phyloP scores from a whole-genome alignment of 2,797 vertebrate species.

The Melanotaenia nigrans region DNA sequence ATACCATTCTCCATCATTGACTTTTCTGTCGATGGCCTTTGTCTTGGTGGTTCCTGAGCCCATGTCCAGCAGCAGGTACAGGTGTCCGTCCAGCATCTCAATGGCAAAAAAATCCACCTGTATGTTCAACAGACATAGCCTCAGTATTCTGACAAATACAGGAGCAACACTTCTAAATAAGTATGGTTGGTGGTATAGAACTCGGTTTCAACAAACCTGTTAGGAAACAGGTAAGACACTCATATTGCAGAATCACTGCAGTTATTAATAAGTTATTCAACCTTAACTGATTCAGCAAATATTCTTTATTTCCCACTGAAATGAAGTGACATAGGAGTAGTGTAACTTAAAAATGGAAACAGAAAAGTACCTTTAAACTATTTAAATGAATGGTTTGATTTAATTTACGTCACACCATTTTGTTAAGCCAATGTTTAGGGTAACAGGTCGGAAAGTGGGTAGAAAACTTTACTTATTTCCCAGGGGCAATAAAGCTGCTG shows the following conservation, averaged over 20 bases:
- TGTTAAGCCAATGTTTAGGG: too few species aligned
- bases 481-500: too few species aligned
- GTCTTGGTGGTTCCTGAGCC: constrained; percentile 98
- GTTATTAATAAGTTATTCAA: not conserved
- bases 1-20: constrained; percentile 99
- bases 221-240: not conserved
- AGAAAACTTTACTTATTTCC: too few species aligned
- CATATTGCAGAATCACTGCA: not conserved
- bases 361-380: too few species aligned
- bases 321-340: too few species aligned
- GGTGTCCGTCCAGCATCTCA: constrained; percentile 97
- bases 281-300: not conserved
- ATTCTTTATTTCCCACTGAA: too few species aligned
- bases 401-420: too few species aligned
- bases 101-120: constrained; percentile 98
- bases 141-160: constrained; percentile 35
- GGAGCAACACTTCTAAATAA: not conserved
- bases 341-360: too few species aligned
- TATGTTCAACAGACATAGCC: constrained; percentile 2
- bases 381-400: too few species aligned
- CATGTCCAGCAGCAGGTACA: constrained; percentile 97
- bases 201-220: not conserved
- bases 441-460: too few species aligned
- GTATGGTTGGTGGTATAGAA: constrained; percentile 4
- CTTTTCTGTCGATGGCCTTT: constrained; percentile 93